A percentile compares a stretch with the other conserved stretches of the same genome.
These are phyloP conservation scores for Dicrurus megarhynchus DNA, from an alignment of 2,113 vertebrate genomes.

Conservation along the genomic window DNA sequence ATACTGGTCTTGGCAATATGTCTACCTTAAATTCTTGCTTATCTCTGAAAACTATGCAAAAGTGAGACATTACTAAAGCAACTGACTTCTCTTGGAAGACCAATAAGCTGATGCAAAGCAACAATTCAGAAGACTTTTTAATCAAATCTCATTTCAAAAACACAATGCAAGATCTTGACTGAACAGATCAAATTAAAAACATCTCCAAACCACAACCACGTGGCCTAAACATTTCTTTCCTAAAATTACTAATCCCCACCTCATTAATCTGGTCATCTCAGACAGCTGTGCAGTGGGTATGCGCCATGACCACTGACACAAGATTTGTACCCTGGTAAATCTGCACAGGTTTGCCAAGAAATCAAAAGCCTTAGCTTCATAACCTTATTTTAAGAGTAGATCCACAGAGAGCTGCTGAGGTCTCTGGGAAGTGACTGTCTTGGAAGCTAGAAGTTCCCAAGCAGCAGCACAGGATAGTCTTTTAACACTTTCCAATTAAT, in stretches of 20 bases:
- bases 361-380: neutral
- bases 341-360: neutral
- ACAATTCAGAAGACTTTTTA: neutral
- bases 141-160: neutral
- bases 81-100: neutral
- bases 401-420: neutral
- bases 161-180: neutral
- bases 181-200: neutral
- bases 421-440: neutral
- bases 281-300: neutral
- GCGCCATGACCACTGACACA: fast-evolving
- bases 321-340: neutral
- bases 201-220: neutral
- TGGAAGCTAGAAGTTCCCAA: neutral
- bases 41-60: neutral
- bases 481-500: neutral
- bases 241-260: neutral
- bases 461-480: neutral
- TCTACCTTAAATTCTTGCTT: neutral
- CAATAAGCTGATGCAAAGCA: neutral
- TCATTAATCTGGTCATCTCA: neutral
- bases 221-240: neutral
- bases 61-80: neutral
- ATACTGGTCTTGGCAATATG: neutral
- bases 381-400: neutral